Conservation (phyloP, 37 sponge, comb jelly and placozoan genomes). For the Spongilla lacustris region DNA sequence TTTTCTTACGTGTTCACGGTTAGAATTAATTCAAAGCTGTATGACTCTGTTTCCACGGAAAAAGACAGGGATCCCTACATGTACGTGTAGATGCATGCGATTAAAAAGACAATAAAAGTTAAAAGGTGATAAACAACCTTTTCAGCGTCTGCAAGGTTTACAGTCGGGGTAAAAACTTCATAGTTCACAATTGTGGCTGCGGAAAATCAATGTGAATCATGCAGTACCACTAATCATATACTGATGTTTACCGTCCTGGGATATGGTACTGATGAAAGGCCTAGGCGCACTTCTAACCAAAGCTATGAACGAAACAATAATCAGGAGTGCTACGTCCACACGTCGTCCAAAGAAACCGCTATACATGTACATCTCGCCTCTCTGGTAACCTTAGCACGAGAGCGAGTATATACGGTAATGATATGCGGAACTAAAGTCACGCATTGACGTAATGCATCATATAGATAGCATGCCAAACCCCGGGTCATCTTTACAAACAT, state of each 20-base stretch:
- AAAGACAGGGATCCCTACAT: background rate
- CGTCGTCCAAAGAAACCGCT: background rate
- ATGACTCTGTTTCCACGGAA: background rate
- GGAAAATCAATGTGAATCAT: background rate
- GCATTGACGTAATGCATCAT: too few species aligned
- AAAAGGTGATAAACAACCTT: background rate
- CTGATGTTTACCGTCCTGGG: background rate
- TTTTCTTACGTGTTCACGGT: background rate
- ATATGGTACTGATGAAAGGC: background rate
- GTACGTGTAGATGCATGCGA: too few species aligned
- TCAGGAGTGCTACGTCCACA: background rate
- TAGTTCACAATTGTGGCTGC: background rate
- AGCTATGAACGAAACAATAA: background rate
- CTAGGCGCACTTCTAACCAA: background rate
- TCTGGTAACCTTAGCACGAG: too few species aligned
- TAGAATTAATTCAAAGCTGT: background rate
- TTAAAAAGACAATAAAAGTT: background rate
- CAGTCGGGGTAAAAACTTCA: background rate
- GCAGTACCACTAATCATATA: background rate
- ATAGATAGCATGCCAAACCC: too few species aligned
- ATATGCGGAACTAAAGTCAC: too few species aligned
- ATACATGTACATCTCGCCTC: too few species aligned
- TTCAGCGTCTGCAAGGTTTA: background rate
- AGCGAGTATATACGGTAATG: too few species aligned
- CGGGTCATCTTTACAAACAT: too few species aligned